Evolutionary conservation across 2,113 vertebrate species (phyloP), one percentile per base, ranked within the genome.

Genomic region (Hemibagrus wyckioides): DNA sequence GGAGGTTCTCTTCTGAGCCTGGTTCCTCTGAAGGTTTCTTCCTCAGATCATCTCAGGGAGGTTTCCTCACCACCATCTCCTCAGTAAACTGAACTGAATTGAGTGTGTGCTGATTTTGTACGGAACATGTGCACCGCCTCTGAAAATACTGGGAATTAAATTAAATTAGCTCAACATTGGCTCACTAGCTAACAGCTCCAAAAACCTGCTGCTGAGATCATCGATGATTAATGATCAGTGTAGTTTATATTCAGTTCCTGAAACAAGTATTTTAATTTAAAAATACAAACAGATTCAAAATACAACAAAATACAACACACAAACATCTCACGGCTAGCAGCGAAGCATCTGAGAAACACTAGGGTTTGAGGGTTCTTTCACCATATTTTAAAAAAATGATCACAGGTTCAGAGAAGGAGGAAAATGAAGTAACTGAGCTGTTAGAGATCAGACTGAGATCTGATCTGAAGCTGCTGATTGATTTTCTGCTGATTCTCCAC

Each of bases 401-500:
- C 2, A 0, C 6, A 41, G 33, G 33, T 39, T 71, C 19, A 50
- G 75, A 50, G 17, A 48, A n/a, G 75, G 44, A 50, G 25, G 19
- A 44, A 41, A 44, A 73, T 11, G 19, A 19, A 1, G 33, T 4
- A 41, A 71, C 33, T 9, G 44, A 54, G 14, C 76, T 54, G 76
- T 33, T 56, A 80, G 14, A 80, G 19, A 56, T 54, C 76, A 80
- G 76, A 77, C 25, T 6, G 25, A 77, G n/a, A 39, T 81, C 33
- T 39, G 79, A 2, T 14, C 13, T 81, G 79, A 13, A 81, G 33
- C 21, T 81, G 79, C 19, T 39, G 54, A 59, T 39, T 50, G 54
- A 81, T 81, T 39, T 39, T 81, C 21, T 11, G 33, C 54, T 81
- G 79, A 21, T 81, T 81, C 17, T 81, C 54, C 33, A 81, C 54